These are phyloP conservation scores for Rallus limicola DNA, from an alignment of 2,113 vertebrate species.

Conservation along the genomic window DNA sequence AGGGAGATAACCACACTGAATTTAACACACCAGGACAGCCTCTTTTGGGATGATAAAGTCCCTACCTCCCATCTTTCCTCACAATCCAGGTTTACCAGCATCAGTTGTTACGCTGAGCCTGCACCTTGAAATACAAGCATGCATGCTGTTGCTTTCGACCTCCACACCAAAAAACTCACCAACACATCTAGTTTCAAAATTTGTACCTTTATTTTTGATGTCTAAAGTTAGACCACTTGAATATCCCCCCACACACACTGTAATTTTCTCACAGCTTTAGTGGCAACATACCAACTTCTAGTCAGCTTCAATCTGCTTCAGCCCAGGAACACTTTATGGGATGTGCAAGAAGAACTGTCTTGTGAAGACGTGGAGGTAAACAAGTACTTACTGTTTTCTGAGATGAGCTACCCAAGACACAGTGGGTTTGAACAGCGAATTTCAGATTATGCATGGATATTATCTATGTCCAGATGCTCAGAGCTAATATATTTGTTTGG, in stretches of 20 bases:
- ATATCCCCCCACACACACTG: rapidly evolving
- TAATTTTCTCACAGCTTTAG: not conserved
- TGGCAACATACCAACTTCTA: not conserved
- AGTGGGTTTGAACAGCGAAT: not conserved
- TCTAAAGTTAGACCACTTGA: not conserved
- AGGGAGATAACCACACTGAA: rapidly evolving
- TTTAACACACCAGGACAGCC: not conserved
- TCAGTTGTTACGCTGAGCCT: not conserved
- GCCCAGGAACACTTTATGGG: not conserved
- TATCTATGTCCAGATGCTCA: not conserved
- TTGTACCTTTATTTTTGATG: not conserved
- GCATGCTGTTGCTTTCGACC: rapidly evolving
- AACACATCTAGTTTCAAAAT: not conserved
- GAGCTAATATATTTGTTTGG: not conserved
- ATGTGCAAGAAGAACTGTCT: not conserved
- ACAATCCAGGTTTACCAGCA: not conserved
- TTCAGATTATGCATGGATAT: not conserved
- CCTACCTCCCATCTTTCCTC: not conserved
- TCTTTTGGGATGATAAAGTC: not conserved
- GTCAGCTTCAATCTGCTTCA: not conserved
- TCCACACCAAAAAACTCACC: not conserved
- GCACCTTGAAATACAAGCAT: too few species aligned
- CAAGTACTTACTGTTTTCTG: not conserved
- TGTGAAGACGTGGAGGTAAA: not conserved
- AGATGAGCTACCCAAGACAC: not conserved